These are phyloP conservation scores for Cepphus grylle DNA, from an alignment of 2,113 vertebrate genomes.

Conservation along the genomic window DNA sequence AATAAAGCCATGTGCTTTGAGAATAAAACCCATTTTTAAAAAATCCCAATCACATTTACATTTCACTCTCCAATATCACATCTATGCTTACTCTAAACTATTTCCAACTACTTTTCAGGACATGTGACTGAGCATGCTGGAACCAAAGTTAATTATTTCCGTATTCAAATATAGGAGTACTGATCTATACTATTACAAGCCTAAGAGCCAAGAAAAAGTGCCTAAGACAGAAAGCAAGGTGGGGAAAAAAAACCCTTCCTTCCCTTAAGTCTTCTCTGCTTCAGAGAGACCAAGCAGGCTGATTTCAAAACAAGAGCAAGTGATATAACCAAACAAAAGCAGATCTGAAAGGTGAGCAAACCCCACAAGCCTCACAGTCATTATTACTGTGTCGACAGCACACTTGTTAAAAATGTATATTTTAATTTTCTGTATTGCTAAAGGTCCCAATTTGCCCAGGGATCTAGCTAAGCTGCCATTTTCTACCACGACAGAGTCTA, in stretches of 20 bases:
- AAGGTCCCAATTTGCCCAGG: conserved; percentile 77
- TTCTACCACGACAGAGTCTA: conserved; percentile 88
- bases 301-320: conserved; percentile 69
- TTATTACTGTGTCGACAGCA: conserved; percentile 69
- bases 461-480: conserved; percentile 86
- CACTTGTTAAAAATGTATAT: conserved; percentile 86
- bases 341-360: conserved; percentile 69
- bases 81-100: conserved; percentile 22
- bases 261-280: conserved; percentile 51
- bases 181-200: conserved; percentile 45
- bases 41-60: neutral
- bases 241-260: neutral
- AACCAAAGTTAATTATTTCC: conserved; percentile 65
- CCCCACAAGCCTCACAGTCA: conserved; percentile 59
- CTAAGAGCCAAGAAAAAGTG: conserved; percentile 30
- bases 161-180: conserved; percentile 57
- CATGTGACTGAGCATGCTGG: conserved; percentile 9
- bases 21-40: conserved; percentile 49
- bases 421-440: conserved; percentile 83
- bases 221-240: conserved; percentile 34
- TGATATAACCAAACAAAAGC: conserved; percentile 73
- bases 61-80: conserved; percentile 20
- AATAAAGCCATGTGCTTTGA: conserved; percentile 28
- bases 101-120: conserved; percentile 50
- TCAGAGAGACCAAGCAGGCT: conserved; percentile 50